Evolutionary conservation across 2,113 vertebrate genomes (phyloP).

Genomic region (Ursus arctos): DNA sequence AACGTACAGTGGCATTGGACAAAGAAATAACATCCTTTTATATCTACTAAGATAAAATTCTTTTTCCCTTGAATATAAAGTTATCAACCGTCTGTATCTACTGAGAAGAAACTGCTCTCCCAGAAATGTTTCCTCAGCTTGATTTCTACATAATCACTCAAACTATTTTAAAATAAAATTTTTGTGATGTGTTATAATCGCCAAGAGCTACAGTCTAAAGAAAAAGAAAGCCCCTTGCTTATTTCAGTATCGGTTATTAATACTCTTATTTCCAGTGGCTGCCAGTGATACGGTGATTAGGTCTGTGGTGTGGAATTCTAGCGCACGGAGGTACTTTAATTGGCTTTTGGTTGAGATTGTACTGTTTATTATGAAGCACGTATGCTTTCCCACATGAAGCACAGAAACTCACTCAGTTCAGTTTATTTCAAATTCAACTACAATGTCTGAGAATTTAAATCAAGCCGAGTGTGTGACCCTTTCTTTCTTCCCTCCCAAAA

Average conservation of each 20-base stretch:
- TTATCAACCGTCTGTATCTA: background rate
- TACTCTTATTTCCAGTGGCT: conserved; percentile 15
- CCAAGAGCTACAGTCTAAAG: background rate
- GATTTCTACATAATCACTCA: background rate
- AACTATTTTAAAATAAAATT: background rate
- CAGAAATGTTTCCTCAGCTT: conserved; percentile 5
- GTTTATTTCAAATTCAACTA: conserved; percentile 55
- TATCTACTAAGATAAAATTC: background rate
- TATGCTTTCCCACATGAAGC: conserved; percentile 10
- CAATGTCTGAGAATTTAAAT: conserved; percentile 59
- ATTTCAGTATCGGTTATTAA: background rate
- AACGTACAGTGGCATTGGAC: background rate
- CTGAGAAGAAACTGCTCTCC: background rate
- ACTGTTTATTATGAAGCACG: conserved; percentile 36
- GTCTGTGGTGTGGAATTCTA: background rate
- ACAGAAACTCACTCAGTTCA: background rate
- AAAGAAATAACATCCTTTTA: background rate
- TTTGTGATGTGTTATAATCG: background rate
- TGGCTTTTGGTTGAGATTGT: background rate
- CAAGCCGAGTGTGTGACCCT: conserved; percentile 15
- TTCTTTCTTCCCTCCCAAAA: conserved; percentile 61
- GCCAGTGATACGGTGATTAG: background rate
- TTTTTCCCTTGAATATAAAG: background rate
- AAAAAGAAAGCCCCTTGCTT: background rate
- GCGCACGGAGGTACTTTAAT: background rate